phyloP scores from a whole-genome alignment of 1,140 invertebrate genomes.

The Kradibia gibbosae region DNA sequence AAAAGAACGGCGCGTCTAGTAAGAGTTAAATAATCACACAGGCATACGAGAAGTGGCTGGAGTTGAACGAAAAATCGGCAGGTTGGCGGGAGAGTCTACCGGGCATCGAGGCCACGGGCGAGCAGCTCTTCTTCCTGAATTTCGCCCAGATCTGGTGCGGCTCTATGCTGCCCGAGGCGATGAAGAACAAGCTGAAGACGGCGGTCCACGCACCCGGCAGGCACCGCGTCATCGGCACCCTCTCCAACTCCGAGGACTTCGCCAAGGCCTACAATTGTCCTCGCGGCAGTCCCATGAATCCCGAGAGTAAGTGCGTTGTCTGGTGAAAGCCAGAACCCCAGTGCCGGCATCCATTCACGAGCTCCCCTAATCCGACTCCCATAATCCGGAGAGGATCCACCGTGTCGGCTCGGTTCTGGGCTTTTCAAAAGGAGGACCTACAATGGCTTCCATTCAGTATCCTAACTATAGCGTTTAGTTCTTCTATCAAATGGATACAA shows the following conservation, averaged over 20 bases:
- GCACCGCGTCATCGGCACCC: slow-evolving; percentile 82
- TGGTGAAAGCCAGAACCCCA: slow-evolving; percentile 79
- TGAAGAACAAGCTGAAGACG: slow-evolving; percentile 83
- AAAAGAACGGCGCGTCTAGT: background rate
- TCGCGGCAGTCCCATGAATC: slow-evolving; percentile 83
- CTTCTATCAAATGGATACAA: too few species aligned
- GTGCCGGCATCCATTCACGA: too few species aligned
- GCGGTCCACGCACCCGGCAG: slow-evolving; percentile 89
- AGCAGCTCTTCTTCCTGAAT: slow-evolving; percentile 88
- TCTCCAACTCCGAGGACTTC: slow-evolving; percentile 89
- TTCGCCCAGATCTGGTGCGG: slow-evolving; percentile 94
- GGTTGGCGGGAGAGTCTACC: slow-evolving; percentile 81
- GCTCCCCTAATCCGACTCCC: too few species aligned
- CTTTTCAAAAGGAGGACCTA: too few species aligned
- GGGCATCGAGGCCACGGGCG: slow-evolving; percentile 81
- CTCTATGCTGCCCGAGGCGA: slow-evolving; percentile 87
- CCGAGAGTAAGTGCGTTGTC: slow-evolving; percentile 84
- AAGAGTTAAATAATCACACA: slow-evolving; percentile 55
- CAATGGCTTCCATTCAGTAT: too few species aligned
- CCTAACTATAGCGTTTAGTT: too few species aligned
- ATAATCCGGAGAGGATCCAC: too few species aligned
- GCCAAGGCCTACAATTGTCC: slow-evolving; percentile 81
- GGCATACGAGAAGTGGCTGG: slow-evolving; percentile 79
- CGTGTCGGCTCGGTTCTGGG: too few species aligned
- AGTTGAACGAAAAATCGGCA: slow-evolving; percentile 67